Conservation (phyloP, 92 coral and sea anemone species). For the Micromussa lordhowensis region DNA sequence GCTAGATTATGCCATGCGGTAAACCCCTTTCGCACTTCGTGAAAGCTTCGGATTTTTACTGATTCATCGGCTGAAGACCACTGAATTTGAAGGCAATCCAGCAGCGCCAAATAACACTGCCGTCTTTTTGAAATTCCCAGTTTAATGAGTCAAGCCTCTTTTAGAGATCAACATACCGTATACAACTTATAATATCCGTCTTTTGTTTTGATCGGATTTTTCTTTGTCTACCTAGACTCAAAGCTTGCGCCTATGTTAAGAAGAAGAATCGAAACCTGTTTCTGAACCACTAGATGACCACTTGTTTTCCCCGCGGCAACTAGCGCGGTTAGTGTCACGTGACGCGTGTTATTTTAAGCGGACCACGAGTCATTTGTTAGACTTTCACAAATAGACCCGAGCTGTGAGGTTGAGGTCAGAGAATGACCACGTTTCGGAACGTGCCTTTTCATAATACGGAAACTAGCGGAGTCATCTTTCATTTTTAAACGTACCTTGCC, state of each 20-base stretch:
- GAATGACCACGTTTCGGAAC: background rate
- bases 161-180: background rate
- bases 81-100: slow-evolving; percentile 3
- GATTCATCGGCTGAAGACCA: background rate
- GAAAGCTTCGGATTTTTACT: slow-evolving; percentile 4
- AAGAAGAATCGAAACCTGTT: background rate
- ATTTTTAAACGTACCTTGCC: background rate
- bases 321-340: slow-evolving; percentile 30
- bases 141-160: slow-evolving; percentile 1
- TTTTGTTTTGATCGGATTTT: slow-evolving; percentile 8
- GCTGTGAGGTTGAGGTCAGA: background rate
- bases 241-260: slow-evolving; percentile 3
- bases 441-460: slow-evolving; percentile 9
- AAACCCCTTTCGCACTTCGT: slow-evolving; percentile 11
- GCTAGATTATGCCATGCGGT: background rate
- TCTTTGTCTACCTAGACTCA: background rate
- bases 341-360: slow-evolving; percentile 21
- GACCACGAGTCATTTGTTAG: slow-evolving; percentile 37
- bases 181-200: background rate
- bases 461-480: background rate
- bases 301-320: background rate
- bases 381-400: slow-evolving; percentile 1
- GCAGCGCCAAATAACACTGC: slow-evolving; percentile 17
- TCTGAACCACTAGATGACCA: background rate
- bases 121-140: slow-evolving; percentile 17